Evolutionary conservation across 2,888 invertebrate genomes (phyloP), one percentile per base, ranked within the genome.

Genomic region (Fragum sueziense): DNA sequence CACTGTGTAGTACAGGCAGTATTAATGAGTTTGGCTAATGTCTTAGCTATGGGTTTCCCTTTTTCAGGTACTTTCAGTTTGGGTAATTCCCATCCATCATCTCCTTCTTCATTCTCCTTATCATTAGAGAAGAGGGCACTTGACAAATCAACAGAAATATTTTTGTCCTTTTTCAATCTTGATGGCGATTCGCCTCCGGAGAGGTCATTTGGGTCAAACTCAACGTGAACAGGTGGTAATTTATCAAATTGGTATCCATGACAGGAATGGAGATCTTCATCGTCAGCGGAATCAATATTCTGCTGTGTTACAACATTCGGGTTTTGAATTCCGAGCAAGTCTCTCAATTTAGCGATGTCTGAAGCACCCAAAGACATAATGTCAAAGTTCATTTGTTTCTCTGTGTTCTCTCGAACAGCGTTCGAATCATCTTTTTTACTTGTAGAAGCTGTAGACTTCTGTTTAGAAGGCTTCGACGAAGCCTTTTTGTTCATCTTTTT

Each of bases 11-110:
- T 29, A 59, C 77, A 77, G 6, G 73, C 73, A 14, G 41, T 25
- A 61, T 77, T 73, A 33, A 77, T 69, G 20, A 77, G 51, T 20
- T 54, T 57, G 1, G 69, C 72, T 25, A 73, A 33, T 9, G 77
- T 68, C 6, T 37, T 17, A 11, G 74, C 27, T 22, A 74, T 37
- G 17, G 65, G 51, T n/a, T 57, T 57, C 9, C 47, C 69, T 37
- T 68, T 74, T 61, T 69, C 69, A 9, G 41, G 37, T 1, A 22
- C 31, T 33, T 69, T 74, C 31, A 69, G 57, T 9, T 17, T 51
- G 6, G 74, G 74, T 14, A 37, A 37, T 6, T 37, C 37, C 37
- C 37, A 37, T 14, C 14, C 37, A 37, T 6, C 6, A 14, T 37
- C 22, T 11, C 20, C 6, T 11, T 52, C 52, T 52, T 11, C 52